Evolutionary conservation across 2,113 vertebrate genomes (phyloP).

Genomic region (Hymenochirus boettgeri): DNA sequence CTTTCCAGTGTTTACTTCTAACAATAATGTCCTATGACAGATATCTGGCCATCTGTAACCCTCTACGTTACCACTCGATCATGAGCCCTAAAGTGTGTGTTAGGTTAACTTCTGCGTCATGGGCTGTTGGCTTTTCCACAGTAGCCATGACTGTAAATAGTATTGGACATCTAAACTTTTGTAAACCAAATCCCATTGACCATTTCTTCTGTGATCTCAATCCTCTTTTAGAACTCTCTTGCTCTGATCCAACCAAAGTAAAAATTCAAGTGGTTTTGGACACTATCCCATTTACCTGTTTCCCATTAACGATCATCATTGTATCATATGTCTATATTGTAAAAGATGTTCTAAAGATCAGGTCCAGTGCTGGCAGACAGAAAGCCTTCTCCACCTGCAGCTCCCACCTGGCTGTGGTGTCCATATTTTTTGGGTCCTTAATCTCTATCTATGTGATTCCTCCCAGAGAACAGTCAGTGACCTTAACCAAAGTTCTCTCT

Average conservation of each 20-base stretch:
- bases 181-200: neutral
- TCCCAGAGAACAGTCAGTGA: neutral
- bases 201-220: constrained; percentile 18
- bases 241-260: constrained; percentile 2
- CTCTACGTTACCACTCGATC: neutral
- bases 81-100: neutral
- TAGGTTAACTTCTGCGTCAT: too few species aligned
- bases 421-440: constrained; percentile 9
- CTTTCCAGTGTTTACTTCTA: constrained; percentile 36
- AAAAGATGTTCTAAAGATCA: constrained; percentile 7
- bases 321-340: constrained; percentile 10
- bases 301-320: constrained; percentile 11
- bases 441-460: constrained; percentile 15
- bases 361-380: neutral
- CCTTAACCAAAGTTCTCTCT: constrained; percentile 3
- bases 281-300: neutral
- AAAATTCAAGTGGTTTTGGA: neutral
- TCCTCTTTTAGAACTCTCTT: constrained; percentile 10
- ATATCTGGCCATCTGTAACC: too few species aligned
- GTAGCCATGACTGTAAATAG: too few species aligned
- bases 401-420: constrained; percentile 7
- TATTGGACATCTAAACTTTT: too few species aligned
- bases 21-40: constrained; percentile 43
- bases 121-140: too few species aligned
- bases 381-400: too few species aligned